Conservation (phyloP, 2,797 vertebrate species). For the Poecilia wingei region DNA sequence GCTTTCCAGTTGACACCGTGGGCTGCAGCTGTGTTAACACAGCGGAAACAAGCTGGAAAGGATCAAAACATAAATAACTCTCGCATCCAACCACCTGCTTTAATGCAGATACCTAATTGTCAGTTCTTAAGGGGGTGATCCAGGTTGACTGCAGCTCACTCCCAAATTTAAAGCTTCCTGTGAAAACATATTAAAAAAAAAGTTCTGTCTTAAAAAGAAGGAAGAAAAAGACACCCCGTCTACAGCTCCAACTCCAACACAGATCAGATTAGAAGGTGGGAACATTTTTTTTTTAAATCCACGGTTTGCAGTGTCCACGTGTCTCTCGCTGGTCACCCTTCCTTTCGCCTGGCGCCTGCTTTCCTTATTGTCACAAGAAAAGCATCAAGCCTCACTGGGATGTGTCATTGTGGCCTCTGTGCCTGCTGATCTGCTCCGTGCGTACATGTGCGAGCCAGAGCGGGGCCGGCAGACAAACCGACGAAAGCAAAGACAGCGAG, state of each 20-base stretch:
- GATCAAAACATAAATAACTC: slow-evolving; percentile 37
- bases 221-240: not conserved
- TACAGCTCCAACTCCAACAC: not conserved
- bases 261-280: not conserved
- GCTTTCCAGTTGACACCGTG: slow-evolving; percentile 37
- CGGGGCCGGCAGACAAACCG: slow-evolving; percentile 34
- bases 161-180: not conserved
- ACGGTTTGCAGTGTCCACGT: slow-evolving; percentile 37
- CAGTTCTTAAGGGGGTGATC: not conserved
- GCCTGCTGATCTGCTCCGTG: slow-evolving; percentile 8
- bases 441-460: slow-evolving; percentile 26
- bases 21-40: slow-evolving; percentile 50
- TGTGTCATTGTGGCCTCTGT: slow-evolving; percentile 59
- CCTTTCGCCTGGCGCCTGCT: slow-evolving; percentile 56
- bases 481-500: slow-evolving; percentile 50
- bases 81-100: slow-evolving; percentile 35
- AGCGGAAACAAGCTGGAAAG: slow-evolving; percentile 34
- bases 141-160: not conserved
- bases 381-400: slow-evolving; percentile 55
- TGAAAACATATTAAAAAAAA: not conserved
- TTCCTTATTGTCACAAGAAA: slow-evolving; percentile 72
- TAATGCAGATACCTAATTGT: not conserved
- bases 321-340: slow-evolving; percentile 52
- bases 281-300: not conserved
- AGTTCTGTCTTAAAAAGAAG: not conserved